Evolutionary conservation across 2,113 vertebrate genomes (phyloP).

Genomic region (Nibea albiflora): DNA sequence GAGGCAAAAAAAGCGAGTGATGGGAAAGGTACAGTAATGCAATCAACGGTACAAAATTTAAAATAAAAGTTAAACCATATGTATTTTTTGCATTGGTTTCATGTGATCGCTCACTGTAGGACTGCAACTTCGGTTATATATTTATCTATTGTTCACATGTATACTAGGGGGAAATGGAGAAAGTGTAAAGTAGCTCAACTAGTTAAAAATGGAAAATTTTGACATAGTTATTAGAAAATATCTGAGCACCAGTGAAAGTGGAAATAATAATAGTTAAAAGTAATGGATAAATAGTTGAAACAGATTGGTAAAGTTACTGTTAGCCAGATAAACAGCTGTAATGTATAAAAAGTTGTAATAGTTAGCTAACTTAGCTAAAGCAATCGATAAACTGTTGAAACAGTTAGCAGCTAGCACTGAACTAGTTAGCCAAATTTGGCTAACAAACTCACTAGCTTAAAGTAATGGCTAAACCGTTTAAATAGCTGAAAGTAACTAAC

Average conservation of each 20-base stretch:
- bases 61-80: background rate
- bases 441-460: too few species aligned
- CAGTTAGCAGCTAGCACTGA: too few species aligned
- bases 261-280: background rate
- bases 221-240: background rate
- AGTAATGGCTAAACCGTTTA: too few species aligned
- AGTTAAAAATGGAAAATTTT: too few species aligned
- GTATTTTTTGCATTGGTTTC: background rate
- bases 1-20: constrained; percentile 69
- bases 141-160: background rate
- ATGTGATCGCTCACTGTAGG: background rate
- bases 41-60: background rate
- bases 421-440: too few species aligned
- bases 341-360: background rate
- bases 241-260: too few species aligned
- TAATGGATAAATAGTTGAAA: background rate
- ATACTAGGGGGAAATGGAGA: too few species aligned
- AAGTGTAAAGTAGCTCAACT: too few species aligned
- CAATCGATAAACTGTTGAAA: background rate
- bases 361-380: background rate
- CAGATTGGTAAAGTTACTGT: too few species aligned
- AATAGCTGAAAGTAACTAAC: too few species aligned
- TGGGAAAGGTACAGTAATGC: constrained; percentile 79
- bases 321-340: too few species aligned
- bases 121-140: background rate